Conservation (phyloP, 2,888 invertebrate species). For the Nudaria mundana region DNA sequence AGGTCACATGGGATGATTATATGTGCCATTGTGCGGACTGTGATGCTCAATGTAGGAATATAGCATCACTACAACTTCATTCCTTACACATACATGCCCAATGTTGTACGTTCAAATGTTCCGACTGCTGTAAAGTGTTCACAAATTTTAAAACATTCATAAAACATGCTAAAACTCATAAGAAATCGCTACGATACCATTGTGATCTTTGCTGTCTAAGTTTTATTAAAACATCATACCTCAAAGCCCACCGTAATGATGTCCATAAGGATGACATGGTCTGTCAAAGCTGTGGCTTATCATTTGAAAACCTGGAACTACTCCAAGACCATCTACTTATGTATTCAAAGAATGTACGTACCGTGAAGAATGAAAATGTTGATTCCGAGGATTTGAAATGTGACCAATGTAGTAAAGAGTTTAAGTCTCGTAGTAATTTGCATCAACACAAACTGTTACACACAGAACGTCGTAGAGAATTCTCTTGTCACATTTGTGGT, state of each 20-base stretch:
- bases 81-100: slow-evolving; percentile 61
- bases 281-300: slow-evolving; percentile 59
- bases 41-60: slow-evolving; percentile 64
- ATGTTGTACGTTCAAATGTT: slow-evolving; percentile 66
- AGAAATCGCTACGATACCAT: slow-evolving; percentile 54
- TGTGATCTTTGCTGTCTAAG: slow-evolving; percentile 65
- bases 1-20: slow-evolving; percentile 60
- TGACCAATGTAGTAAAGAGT: slow-evolving; percentile 59
- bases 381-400: slow-evolving; percentile 54
- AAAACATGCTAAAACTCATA: slow-evolving; percentile 60
- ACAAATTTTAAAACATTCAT: slow-evolving; percentile 54
- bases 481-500: slow-evolving; percentile 70
- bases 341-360: slow-evolving; percentile 47
- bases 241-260: slow-evolving; percentile 53
- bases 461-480: slow-evolving; percentile 66
- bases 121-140: slow-evolving; percentile 58
- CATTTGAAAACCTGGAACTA: slow-evolving; percentile 52
- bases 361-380: slow-evolving; percentile 38
- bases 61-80: slow-evolving; percentile 60
- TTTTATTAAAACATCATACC: slow-evolving; percentile 41
- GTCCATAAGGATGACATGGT: slow-evolving; percentile 40
- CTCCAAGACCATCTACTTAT: slow-evolving; percentile 58
- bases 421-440: slow-evolving; percentile 63
- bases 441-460: slow-evolving; percentile 66
- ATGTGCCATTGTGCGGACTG: slow-evolving; percentile 65